phyloP scores from a whole-genome alignment of 2,888 invertebrate species.

The Helicoverpa assulta region DNA sequence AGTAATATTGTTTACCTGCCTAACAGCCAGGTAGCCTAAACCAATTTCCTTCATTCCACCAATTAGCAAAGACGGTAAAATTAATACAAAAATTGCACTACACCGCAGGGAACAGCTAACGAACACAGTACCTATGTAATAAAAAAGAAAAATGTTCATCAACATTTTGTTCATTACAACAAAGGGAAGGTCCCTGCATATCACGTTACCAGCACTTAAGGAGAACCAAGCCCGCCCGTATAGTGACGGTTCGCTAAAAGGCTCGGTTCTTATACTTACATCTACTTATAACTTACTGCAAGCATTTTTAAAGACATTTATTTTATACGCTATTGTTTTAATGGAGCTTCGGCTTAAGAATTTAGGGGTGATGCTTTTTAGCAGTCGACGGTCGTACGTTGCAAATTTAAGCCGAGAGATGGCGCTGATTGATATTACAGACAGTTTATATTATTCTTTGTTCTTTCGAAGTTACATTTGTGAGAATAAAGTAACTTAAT shows the following conservation, averaged over 20 bases:
- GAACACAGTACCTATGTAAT: constrained; percentile 3
- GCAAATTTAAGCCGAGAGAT: too few relatives aligned
- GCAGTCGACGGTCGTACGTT: constrained; percentile 3
- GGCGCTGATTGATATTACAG: too few relatives aligned
- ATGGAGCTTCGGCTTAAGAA: constrained; percentile 28
- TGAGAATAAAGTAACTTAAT: too few relatives aligned
- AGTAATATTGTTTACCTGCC: too few relatives aligned
- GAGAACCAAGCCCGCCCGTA: constrained; percentile 58
- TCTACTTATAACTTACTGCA: constrained; percentile 53
- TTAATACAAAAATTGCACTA: background rate
- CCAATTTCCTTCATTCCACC: background rate
- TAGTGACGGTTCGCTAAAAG: constrained; percentile 58
- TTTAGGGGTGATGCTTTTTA: constrained; percentile 8
- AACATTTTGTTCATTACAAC: constrained; percentile 45
- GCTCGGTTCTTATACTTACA: constrained; percentile 52
- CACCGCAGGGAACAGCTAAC: background rate
- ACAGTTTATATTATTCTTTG: too few relatives aligned
- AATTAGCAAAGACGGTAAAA: background rate
- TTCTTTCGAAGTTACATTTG: too few relatives aligned
- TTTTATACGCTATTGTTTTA: constrained; percentile 42
- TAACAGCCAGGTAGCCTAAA: too few relatives aligned
- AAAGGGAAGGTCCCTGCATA: constrained; percentile 57
- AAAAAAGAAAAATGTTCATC: constrained; percentile 43
- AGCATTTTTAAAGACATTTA: constrained; percentile 51
- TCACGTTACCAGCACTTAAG: constrained; percentile 69